Evolutionary conservation across 1,140 invertebrate species (phyloP), one percentile per base, ranked within the genome.

Genomic region (Cotesia vestalis): DNA sequence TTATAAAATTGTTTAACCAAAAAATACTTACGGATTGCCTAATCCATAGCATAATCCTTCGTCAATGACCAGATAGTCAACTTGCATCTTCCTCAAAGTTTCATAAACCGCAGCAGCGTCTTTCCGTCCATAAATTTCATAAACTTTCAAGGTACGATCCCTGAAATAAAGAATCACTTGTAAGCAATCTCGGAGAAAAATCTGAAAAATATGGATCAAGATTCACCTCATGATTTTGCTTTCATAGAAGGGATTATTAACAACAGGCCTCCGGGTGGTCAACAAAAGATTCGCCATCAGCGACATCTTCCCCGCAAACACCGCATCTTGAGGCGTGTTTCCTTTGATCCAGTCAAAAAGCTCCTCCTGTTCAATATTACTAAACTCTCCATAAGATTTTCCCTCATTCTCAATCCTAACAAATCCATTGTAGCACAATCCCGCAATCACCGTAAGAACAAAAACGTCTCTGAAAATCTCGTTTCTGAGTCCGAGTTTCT

Each of bases 231-330:
- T 88, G 61, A 89, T 89, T 60, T 88, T 86, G 78, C 92, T 89
- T 81, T 94, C 93, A 79, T 94, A 96, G 80, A 95, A 94, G n/a
- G 94, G 95, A 86, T 96, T 94, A 75, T 94, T 93, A 0, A 94
- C 90, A 71, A 96, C 91, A 2, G 94, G 92, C 62, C 94, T 84
- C 5, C 89, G 81, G 0, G 94, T 94, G 12, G 91, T 91, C 12
- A 96, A 85, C 86, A 95, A 90, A 3, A 96, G 80, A 69, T 93
- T 92, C 0, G 94, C 93, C 90, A 94, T 93, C 4, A 94, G 86
- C 4, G 94, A 92, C 94, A 96, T 95, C 71, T 94, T 91, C 34
- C 94, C 94, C 76, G 93, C 94, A 89, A 96, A 95, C 20, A 91
- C 91, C 27, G 91, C 91, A 5, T 81, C 85, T 52, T 81, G 74